Evolutionary conservation across 1,140 invertebrate species (phyloP).

Genomic region (Coelopa frigida): DNA sequence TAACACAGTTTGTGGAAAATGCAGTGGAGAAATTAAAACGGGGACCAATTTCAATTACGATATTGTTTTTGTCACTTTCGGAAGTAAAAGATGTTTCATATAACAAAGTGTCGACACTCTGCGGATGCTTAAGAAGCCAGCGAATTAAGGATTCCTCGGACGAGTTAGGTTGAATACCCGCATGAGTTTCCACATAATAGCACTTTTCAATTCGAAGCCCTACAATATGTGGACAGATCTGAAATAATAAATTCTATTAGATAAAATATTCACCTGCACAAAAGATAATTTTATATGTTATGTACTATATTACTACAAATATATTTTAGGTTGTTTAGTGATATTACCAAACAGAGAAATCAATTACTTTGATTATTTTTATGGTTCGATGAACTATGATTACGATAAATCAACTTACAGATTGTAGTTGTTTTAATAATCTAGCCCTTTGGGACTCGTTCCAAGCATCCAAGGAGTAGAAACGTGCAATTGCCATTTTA

Average conservation of each 20-base stretch:
- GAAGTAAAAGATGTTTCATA: slow-evolving; percentile 20
- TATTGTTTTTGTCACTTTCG: slow-evolving; percentile 37
- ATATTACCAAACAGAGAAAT: background rate
- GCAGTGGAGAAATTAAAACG: slow-evolving; percentile 87
- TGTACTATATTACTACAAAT: slow-evolving; percentile 4
- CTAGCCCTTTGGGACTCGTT: slow-evolving; percentile 18
- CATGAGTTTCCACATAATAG: slow-evolving; percentile 64
- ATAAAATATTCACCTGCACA: background rate
- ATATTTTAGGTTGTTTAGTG: background rate
- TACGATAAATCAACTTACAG: slow-evolving; percentile 4
- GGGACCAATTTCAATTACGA: slow-evolving; percentile 72
- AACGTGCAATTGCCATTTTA: slow-evolving; percentile 30
- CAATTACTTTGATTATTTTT: no score
- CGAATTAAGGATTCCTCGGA: slow-evolving; percentile 56
- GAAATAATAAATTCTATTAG: background rate
- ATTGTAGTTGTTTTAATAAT: slow-evolving; percentile 19
- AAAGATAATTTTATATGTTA: background rate
- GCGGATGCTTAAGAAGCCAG: slow-evolving; percentile 64
- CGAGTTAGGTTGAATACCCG: slow-evolving; percentile 47
- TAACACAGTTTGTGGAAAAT: slow-evolving; percentile 90
- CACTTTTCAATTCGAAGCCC: slow-evolving; percentile 65
- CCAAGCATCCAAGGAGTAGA: slow-evolving; percentile 24
- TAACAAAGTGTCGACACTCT: slow-evolving; percentile 38
- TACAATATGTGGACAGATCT: slow-evolving; percentile 29
- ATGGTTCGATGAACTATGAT: no score